Percentiles rank a stretch among this genome's conserved stretches.
These are phyloP conservation scores for Benitochromis conjunctus DNA, from an alignment of 2,113 vertebrate species.

Conservation along the genomic window DNA sequence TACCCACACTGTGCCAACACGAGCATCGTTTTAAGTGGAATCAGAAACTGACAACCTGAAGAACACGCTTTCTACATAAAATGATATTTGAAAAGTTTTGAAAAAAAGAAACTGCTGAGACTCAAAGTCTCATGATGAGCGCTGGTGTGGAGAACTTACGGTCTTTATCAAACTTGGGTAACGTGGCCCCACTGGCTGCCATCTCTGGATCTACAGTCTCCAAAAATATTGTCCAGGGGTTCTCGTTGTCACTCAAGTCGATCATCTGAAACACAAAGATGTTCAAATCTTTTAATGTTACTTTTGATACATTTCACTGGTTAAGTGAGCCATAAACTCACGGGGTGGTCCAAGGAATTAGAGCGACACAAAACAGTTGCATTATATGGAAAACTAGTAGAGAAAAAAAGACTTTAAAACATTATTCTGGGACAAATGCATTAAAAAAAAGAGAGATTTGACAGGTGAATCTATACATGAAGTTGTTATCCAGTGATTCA, in stretches of 20 bases:
- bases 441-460: neutral
- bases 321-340: neutral
- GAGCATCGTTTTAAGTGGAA: neutral
- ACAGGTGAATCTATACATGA: neutral
- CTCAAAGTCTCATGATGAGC: neutral
- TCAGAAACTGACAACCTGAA: neutral
- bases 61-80: neutral
- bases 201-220: constrained; percentile 98
- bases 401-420: neutral
- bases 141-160: constrained; percentile 73
- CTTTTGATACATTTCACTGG: neutral
- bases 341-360: neutral
- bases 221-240: constrained; percentile 99
- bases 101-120: neutral
- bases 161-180: constrained; percentile 99
- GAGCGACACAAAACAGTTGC: neutral
- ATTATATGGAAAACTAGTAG: neutral
- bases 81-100: neutral
- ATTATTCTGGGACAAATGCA: neutral
- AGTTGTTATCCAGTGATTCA: neutral
- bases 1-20: neutral
- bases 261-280: constrained; percentile 84
- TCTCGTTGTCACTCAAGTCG: constrained; percentile 97
- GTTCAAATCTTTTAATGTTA: neutral
- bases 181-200: constrained; percentile 93